phyloP scores from a whole-genome alignment of 2,797 vertebrate genomes.

The Gambelia wislizenii region DNA sequence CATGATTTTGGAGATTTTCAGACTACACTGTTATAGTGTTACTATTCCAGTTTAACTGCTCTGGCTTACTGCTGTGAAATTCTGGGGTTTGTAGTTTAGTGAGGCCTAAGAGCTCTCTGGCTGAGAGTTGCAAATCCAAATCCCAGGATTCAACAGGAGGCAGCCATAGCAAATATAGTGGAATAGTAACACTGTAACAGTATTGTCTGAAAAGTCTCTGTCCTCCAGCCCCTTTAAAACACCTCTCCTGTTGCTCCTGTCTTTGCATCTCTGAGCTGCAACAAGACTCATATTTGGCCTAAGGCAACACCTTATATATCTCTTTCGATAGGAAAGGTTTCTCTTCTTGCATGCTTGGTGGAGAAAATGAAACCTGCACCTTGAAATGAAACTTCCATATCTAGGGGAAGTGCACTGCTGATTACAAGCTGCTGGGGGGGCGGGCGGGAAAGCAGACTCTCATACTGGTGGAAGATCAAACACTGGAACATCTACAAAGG shows the following conservation, averaged over 20 bases:
- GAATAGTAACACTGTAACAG: too few relatives aligned
- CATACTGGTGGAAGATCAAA: background rate
- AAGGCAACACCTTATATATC: background rate
- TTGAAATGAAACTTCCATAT: background rate
- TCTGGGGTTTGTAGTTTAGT: too few relatives aligned
- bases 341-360: background rate
- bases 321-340: background rate
- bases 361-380: background rate
- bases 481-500: background rate
- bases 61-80: too few relatives aligned
- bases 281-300: background rate
- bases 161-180: too few relatives aligned
- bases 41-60: too few relatives aligned
- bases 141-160: too few relatives aligned
- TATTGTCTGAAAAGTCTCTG: too few relatives aligned
- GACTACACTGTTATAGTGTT: too few relatives aligned
- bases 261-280: background rate
- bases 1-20: too few relatives aligned
- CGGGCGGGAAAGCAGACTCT: too few relatives aligned
- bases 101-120: too few relatives aligned
- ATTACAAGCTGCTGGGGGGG: background rate
- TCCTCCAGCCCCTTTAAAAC: background rate
- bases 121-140: too few relatives aligned
- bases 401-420: background rate
- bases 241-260: background rate